Conservation (phyloP, 1,140 invertebrate species). For the Neotoxoptera formosana region DNA sequence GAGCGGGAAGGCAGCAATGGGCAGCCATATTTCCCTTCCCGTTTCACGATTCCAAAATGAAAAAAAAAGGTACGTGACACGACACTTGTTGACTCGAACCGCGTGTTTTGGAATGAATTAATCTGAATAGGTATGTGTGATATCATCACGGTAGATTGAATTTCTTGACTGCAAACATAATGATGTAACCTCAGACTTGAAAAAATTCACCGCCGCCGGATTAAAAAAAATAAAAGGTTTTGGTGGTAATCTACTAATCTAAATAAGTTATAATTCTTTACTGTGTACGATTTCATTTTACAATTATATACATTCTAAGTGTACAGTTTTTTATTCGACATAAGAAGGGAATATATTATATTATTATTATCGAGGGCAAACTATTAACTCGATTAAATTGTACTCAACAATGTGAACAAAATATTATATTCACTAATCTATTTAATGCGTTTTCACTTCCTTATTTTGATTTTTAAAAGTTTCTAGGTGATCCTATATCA, state of each 20-base stretch:
- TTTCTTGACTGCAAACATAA: neutral
- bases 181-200: neutral
- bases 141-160: neutral
- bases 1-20: too few relatives aligned
- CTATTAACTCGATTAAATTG: neutral
- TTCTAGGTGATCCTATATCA: too few relatives aligned
- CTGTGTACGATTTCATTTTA: neutral
- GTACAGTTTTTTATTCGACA: neutral
- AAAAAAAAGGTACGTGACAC: too few relatives aligned
- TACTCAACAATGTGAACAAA: too few relatives aligned
- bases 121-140: neutral
- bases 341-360: neutral
- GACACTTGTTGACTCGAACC: neutral
- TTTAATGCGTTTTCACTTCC: neutral
- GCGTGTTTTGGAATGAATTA: neutral
- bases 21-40: too few relatives aligned
- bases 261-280: neutral
- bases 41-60: too few relatives aligned
- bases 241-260: neutral
- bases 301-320: neutral
- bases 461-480: neutral
- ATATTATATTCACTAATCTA: neutral
- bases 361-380: constrained; percentile 1
- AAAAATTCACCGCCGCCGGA: neutral
- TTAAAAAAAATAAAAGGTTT: neutral